Conservation (phyloP, 2,113 vertebrate genomes). For the Sciurus niger region DNA sequence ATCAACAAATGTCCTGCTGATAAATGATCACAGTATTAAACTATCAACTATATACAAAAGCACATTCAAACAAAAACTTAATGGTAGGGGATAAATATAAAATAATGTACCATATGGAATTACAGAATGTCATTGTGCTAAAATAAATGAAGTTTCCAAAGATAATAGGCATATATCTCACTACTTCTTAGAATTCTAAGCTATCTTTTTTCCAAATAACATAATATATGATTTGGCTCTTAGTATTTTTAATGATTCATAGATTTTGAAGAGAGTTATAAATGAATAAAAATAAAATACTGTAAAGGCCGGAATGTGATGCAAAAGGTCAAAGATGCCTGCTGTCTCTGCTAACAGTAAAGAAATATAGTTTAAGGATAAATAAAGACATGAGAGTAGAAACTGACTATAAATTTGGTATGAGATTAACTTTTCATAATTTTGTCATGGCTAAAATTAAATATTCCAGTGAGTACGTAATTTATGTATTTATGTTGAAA, state of each 20-base stretch:
- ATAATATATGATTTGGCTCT: not conserved
- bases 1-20: not conserved
- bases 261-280: not conserved
- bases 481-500: not conserved
- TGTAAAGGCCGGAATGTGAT: not conserved
- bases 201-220: not conserved
- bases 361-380: not conserved
- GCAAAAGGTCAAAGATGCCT: not conserved
- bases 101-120: not conserved
- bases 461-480: not conserved
- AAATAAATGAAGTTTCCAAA: not conserved
- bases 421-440: not conserved
- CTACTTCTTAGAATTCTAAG: not conserved
- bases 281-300: slow-evolving; percentile 22
- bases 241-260: not conserved
- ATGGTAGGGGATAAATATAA: not conserved
- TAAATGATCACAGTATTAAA: not conserved
- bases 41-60: slow-evolving; percentile 4
- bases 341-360: not conserved
- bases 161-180: not conserved
- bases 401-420: not conserved
- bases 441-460: not conserved
- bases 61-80: not conserved
- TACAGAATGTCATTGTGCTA: not conserved
- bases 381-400: not conserved